Evolutionary conservation across 1,140 invertebrate species (phyloP).

Genomic region (Drosophila carrolli): DNA sequence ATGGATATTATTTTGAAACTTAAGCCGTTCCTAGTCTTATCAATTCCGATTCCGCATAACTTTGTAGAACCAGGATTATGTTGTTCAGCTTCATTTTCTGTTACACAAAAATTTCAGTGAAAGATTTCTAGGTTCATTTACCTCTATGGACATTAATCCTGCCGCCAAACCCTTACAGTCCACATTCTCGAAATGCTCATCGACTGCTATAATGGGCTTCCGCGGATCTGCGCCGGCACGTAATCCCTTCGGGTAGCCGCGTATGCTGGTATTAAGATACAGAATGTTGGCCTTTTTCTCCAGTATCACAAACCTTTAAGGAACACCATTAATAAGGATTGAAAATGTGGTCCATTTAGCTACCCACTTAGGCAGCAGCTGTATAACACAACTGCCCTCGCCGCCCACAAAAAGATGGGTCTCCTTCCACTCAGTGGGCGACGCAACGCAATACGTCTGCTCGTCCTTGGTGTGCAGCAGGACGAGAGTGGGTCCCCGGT

Average conservation of each 20-base stretch:
- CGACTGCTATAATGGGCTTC: constrained; percentile 90
- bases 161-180: constrained; percentile 88
- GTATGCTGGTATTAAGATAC: constrained; percentile 92
- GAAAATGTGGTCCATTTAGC: background rate
- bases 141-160: constrained; percentile 87
- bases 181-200: constrained; percentile 89
- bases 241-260: constrained; percentile 93
- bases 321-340: constrained; percentile 5
- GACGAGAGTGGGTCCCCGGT: constrained; percentile 93
- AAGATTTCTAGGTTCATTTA: constrained; percentile 36
- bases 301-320: constrained; percentile 87
- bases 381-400: constrained; percentile 90
- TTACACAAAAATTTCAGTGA: too few relatives aligned
- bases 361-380: constrained; percentile 91
- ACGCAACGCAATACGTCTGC: constrained; percentile 91
- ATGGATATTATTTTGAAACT: too few relatives aligned
- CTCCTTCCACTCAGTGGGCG: constrained; percentile 93
- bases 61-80: background rate
- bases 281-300: constrained; percentile 91
- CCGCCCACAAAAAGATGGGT: constrained; percentile 93
- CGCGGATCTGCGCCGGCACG: constrained; percentile 92
- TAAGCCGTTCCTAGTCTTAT: too few relatives aligned
- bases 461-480: constrained; percentile 89
- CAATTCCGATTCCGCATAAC: background rate
- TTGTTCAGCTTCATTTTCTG: too few relatives aligned